Conservation (phyloP, 2,797 vertebrate genomes). For the Macroramphosus scolopax region DNA sequence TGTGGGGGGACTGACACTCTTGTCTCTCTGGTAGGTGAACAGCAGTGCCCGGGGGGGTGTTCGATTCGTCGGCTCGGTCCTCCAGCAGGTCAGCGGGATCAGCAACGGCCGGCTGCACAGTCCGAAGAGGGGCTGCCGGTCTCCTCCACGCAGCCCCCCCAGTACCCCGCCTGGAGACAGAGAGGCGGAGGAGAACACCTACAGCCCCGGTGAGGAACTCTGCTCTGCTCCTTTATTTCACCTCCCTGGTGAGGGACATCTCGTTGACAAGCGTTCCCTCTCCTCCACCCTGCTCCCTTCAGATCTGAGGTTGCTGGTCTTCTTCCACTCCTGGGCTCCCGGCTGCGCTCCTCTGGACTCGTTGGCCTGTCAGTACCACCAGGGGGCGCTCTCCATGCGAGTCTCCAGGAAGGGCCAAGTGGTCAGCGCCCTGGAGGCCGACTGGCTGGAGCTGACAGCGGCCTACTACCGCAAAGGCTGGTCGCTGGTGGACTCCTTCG, state of each 20-base stretch:
- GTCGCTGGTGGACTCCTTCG: constrained; percentile 91
- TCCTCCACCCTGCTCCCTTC: neutral
- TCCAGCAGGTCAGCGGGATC: constrained; percentile 76
- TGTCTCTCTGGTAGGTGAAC: constrained; percentile 81
- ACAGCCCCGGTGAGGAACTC: constrained; percentile 75
- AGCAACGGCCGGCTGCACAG: constrained; percentile 71
- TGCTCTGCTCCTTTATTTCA: neutral
- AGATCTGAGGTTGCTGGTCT: constrained; percentile 79
- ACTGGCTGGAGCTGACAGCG: constrained; percentile 94
- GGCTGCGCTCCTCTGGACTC: constrained; percentile 79
- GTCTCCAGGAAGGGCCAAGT: constrained; percentile 89
- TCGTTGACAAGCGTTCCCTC: neutral
- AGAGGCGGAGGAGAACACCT: constrained; percentile 74
- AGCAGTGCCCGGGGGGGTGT: constrained; percentile 85
- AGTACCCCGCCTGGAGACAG: constrained; percentile 80
- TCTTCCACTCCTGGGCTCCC: constrained; percentile 80
- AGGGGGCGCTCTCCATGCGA: constrained; percentile 89
- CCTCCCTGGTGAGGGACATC: neutral
- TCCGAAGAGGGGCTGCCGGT: constrained; percentile 74
- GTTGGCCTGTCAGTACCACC: constrained; percentile 88
- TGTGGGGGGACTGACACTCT: neutral
- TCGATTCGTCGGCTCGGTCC: constrained; percentile 89
- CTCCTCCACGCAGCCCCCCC: constrained; percentile 67
- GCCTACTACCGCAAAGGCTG: constrained; percentile 93
- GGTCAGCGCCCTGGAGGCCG: constrained; percentile 90